phyloP scores from a whole-genome alignment of 2,888 invertebrate genomes.

The Ceraclea dissimilis region DNA sequence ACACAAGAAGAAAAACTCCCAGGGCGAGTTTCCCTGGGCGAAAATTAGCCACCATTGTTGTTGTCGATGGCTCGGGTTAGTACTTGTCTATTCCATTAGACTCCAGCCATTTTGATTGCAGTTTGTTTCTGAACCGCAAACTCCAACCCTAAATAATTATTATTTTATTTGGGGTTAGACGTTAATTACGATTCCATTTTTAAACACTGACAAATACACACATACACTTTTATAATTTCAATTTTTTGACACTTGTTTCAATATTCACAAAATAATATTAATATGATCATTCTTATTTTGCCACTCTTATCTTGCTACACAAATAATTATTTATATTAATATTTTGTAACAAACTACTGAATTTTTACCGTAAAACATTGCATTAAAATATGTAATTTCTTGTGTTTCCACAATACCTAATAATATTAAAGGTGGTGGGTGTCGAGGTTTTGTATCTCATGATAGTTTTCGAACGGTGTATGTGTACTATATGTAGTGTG shows the following conservation, averaged over 20 bases:
- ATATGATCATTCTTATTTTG: too few species aligned
- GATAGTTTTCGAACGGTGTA: too few species aligned
- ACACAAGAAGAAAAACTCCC: conserved; percentile 19
- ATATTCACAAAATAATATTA: too few species aligned
- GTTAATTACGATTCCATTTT: conserved; percentile 1
- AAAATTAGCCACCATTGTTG: conserved; percentile 17
- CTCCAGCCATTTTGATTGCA: neutral
- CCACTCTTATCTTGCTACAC: too few species aligned
- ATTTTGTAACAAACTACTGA: too few species aligned
- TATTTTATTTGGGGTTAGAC: neutral
- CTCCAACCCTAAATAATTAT: neutral
- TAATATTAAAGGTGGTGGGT: too few species aligned
- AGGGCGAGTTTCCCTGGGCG: conserved; percentile 15
- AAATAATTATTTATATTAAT: too few species aligned
- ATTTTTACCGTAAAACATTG: too few species aligned
- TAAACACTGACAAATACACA: neutral
- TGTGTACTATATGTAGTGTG: too few species aligned
- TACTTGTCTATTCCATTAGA: neutral
- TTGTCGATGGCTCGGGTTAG: conserved; percentile 15
- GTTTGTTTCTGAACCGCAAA: neutral
- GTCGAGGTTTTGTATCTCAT: too few species aligned
- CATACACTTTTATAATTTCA: neutral
- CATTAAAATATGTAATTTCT: too few species aligned
- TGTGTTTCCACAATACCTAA: too few species aligned
- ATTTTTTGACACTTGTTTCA: neutral